phyloP scores from a whole-genome alignment of 2,797 vertebrate species.

The Holocentrus rufus region DNA sequence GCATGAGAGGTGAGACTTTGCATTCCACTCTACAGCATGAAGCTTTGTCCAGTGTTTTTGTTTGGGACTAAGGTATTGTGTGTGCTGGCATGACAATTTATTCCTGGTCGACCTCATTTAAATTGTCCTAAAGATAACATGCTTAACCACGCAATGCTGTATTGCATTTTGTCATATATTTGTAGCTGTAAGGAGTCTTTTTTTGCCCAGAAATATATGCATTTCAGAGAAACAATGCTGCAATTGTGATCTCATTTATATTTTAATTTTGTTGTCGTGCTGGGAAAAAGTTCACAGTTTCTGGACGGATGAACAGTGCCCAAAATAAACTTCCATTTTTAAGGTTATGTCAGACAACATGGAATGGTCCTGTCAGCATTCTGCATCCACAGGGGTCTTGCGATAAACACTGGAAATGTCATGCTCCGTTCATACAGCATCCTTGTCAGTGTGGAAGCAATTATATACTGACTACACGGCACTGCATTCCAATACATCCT shows the following conservation, averaged over 20 bases:
- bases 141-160: constrained; percentile 48
- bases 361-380: constrained; percentile 4
- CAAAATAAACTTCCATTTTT: constrained; percentile 4
- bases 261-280: constrained; percentile 20
- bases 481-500: constrained; percentile 28
- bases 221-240: constrained; percentile 50
- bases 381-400: neutral
- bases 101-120: constrained; percentile 66
- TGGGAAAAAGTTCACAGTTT: constrained; percentile 20
- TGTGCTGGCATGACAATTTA: constrained; percentile 66
- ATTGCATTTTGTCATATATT: constrained; percentile 49
- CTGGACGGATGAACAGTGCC: neutral
- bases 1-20: constrained; percentile 75
- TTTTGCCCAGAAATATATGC: constrained; percentile 18
- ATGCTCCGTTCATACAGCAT: constrained; percentile 41
- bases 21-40: constrained; percentile 62
- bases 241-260: constrained; percentile 24
- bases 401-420: constrained; percentile 24
- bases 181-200: constrained; percentile 10
- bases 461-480: constrained; percentile 36
- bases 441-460: constrained; percentile 20
- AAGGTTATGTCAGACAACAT: neutral
- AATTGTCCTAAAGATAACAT: constrained; percentile 63
- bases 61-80: constrained; percentile 68
- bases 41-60: constrained; percentile 67